These are phyloP conservation scores for Oophaga sylvatica DNA, from an alignment of 2,797 vertebrate genomes.

Conservation along the genomic window DNA sequence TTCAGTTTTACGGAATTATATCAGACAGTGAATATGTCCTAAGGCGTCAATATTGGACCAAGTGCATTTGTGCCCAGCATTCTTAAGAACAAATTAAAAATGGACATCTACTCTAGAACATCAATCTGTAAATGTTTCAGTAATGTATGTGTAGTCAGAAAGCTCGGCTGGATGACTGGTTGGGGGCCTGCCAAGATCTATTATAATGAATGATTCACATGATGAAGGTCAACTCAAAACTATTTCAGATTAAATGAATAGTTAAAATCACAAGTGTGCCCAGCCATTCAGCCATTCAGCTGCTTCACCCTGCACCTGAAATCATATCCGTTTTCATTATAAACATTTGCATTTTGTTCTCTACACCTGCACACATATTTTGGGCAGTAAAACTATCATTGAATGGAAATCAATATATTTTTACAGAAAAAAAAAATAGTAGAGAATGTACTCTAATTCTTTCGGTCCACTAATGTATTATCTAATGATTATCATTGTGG, in stretches of 20 bases:
- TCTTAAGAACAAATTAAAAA: slow-evolving; percentile 14
- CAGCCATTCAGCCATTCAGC: neutral
- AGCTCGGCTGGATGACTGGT: neutral
- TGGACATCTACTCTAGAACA: slow-evolving; percentile 17
- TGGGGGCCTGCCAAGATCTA: slow-evolving; percentile 5
- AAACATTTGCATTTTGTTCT: neutral
- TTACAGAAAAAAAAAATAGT: neutral
- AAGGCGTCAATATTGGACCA: neutral
- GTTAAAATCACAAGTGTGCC: slow-evolving; percentile 1
- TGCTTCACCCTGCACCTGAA: neutral
- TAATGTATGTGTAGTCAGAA: slow-evolving; percentile 24
- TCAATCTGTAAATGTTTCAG: slow-evolving; percentile 24
- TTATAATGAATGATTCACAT: slow-evolving; percentile 25
- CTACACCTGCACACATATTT: neutral
- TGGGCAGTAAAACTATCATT: neutral
- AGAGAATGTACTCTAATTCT: neutral
- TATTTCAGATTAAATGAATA: slow-evolving; percentile 23
- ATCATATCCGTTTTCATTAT: neutral
- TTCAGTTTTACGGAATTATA: neutral
- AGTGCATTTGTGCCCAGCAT: neutral
- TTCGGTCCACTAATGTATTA: neutral
- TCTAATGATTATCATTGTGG: too few relatives aligned
- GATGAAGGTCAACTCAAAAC: slow-evolving; percentile 27
- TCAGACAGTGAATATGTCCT: neutral
- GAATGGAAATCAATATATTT: neutral